Percentiles rank a stretch among this genome's conserved stretches.
These are phyloP conservation scores for Gulo gulo DNA, from an alignment of 2,113 vertebrate species.

Conservation along the genomic window DNA sequence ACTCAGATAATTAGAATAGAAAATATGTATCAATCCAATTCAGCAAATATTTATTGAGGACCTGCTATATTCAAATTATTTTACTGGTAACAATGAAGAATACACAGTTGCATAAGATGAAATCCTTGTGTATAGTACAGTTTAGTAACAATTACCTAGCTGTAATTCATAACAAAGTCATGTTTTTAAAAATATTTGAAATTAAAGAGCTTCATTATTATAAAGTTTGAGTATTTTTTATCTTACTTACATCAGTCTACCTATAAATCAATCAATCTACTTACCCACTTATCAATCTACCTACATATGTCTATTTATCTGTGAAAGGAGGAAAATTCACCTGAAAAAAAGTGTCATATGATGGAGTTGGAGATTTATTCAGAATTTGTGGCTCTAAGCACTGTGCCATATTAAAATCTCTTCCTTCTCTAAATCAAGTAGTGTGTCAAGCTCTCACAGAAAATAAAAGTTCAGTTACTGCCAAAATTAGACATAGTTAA, in stretches of 20 bases:
- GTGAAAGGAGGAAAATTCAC: neutral
- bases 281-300: neutral
- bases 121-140: neutral
- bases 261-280: neutral
- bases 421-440: constrained; percentile 35
- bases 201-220: neutral
- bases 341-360: neutral
- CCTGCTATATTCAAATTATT: neutral
- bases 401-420: neutral
- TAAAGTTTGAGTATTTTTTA: neutral
- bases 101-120: neutral
- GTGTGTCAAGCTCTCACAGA: neutral
- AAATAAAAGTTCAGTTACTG: constrained; percentile 43
- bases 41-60: neutral
- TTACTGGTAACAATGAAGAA: neutral
- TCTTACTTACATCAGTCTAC: neutral
- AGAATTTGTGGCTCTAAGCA: neutral
- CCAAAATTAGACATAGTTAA: constrained; percentile 61
- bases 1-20: neutral
- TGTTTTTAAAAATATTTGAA: neutral
- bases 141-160: neutral
- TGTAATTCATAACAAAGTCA: neutral
- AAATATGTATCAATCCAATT: neutral
- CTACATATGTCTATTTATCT: neutral
- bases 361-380: neutral